Evolutionary conservation across 2,888 invertebrate species (phyloP).

Genomic region (Conistra vaccinii): DNA sequence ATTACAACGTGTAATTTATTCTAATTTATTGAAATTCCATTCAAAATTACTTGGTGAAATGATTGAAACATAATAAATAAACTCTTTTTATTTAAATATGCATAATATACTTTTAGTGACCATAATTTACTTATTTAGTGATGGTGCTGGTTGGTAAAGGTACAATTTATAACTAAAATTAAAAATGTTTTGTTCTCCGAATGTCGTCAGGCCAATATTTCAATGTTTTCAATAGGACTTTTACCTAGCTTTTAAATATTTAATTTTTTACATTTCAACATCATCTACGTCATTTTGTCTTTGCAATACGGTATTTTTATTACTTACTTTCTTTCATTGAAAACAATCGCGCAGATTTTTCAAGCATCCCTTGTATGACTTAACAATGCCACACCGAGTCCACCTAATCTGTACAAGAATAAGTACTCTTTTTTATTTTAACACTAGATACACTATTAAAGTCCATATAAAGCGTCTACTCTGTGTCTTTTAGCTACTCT

Average conservation of each 20-base stretch:
- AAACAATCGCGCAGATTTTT: background rate
- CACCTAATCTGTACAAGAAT: conserved; percentile 22
- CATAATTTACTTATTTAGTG: conserved; percentile 13
- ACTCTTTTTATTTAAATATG: conserved; percentile 21
- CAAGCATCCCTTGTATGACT: background rate
- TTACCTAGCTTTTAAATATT: background rate
- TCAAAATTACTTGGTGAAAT: conserved; percentile 21
- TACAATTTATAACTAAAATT: background rate
- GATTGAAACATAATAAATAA: conserved; percentile 34
- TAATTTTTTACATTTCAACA: background rate
- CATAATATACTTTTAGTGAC: conserved; percentile 27
- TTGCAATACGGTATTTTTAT: background rate
- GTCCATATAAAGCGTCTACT: conserved; percentile 14
- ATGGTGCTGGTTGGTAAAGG: background rate
- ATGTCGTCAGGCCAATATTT: too few species aligned
- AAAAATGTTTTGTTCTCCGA: background rate
- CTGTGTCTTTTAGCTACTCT: conserved; percentile 67
- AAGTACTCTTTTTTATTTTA: background rate
- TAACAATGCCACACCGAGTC: conserved; percentile 4
- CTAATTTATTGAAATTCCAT: conserved; percentile 56
- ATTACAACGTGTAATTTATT: conserved; percentile 34
- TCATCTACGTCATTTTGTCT: too few species aligned
- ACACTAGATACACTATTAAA: background rate
- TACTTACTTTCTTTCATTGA: background rate
- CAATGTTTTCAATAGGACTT: background rate